These are phyloP conservation scores for Lepidocyrtinus sp. DNA, from an alignment of 2,888 invertebrate species.

Conservation along the genomic window DNA sequence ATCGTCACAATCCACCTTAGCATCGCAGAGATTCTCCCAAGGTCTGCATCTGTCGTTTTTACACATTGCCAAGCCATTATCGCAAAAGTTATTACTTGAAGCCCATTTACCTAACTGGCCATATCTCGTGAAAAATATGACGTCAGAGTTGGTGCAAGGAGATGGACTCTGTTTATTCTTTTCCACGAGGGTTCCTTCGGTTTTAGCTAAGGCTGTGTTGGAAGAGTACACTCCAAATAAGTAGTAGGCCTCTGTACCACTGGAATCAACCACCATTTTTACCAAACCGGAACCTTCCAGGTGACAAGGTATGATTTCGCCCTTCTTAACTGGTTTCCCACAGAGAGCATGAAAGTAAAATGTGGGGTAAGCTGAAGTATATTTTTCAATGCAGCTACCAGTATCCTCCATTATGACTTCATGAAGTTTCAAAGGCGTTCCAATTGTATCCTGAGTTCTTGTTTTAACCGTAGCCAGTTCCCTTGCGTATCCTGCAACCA, in stretches of 20 bases:
- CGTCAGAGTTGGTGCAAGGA: constrained; percentile 35
- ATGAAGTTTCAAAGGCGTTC: constrained; percentile 29
- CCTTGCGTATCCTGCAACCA: constrained; percentile 41
- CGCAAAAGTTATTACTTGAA: constrained; percentile 56
- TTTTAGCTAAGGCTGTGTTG: constrained; percentile 55
- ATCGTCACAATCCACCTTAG: too few species aligned
- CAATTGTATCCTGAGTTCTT: constrained; percentile 26
- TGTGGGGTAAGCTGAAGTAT: constrained; percentile 39
- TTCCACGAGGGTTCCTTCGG: constrained; percentile 35
- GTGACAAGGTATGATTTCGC: constrained; percentile 46
- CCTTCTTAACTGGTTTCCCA: constrained; percentile 30
- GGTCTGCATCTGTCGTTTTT: constrained; percentile 56
- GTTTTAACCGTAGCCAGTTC: constrained; percentile 44
- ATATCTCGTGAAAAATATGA: constrained; percentile 48
- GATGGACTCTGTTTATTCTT: constrained; percentile 28
- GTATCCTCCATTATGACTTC: constrained; percentile 41
- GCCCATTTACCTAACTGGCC: constrained; percentile 54
- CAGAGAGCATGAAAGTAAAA: constrained; percentile 55
- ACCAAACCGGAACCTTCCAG: constrained; percentile 61
- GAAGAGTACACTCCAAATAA: constrained; percentile 61
- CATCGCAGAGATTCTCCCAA: constrained; percentile 59
- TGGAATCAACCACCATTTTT: constrained; percentile 40
- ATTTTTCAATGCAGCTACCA: constrained; percentile 44
- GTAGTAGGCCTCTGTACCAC: constrained; percentile 22
- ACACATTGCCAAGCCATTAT: constrained; percentile 56